Evolutionary conservation across 2,888 invertebrate genomes (phyloP).

Genomic region (Galeopsomyia nigrocyanea): DNA sequence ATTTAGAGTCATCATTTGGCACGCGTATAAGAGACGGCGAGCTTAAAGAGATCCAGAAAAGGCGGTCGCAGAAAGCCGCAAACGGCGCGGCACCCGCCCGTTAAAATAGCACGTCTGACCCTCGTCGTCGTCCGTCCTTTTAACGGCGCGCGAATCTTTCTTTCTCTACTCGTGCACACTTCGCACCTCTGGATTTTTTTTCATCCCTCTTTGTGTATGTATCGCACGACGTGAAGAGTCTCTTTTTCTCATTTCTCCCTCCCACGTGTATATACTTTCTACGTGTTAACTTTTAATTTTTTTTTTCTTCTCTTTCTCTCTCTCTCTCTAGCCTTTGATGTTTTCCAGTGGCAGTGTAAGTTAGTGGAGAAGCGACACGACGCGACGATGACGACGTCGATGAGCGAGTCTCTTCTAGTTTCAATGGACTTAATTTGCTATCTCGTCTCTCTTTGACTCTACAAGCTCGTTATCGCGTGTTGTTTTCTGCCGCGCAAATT

Average conservation of each 20-base stretch:
- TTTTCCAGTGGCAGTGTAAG: not conserved
- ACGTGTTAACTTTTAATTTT: constrained; percentile 21
- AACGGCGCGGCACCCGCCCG: constrained; percentile 30
- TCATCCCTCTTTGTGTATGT: not conserved
- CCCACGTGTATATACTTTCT: too few relatives aligned
- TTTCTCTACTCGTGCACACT: constrained; percentile 3
- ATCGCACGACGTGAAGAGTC: constrained; percentile 6
- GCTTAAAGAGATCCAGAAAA: constrained; percentile 18
- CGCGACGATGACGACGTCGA: too few relatives aligned
- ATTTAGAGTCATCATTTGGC: too few relatives aligned
- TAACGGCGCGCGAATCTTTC: constrained; percentile 22
- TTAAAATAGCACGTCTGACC: constrained; percentile 47
- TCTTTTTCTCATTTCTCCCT: not conserved
- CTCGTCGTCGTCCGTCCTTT: constrained; percentile 46
- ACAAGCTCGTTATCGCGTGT: too few relatives aligned
- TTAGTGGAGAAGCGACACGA: not conserved
- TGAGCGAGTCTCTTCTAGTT: not conserved
- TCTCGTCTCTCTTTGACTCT: too few relatives aligned
- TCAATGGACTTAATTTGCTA: too few relatives aligned
- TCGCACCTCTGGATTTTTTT: too few relatives aligned
- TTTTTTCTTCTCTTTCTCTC: constrained; percentile 1
- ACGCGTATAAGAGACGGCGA: not conserved
- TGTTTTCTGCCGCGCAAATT: too few relatives aligned
- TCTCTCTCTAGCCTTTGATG: not conserved
- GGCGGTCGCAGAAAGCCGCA: constrained; percentile 12